These are phyloP conservation scores for Heterodera filipjevi DNA, from an alignment of 2,888 invertebrate species.

Conservation along the genomic window DNA sequence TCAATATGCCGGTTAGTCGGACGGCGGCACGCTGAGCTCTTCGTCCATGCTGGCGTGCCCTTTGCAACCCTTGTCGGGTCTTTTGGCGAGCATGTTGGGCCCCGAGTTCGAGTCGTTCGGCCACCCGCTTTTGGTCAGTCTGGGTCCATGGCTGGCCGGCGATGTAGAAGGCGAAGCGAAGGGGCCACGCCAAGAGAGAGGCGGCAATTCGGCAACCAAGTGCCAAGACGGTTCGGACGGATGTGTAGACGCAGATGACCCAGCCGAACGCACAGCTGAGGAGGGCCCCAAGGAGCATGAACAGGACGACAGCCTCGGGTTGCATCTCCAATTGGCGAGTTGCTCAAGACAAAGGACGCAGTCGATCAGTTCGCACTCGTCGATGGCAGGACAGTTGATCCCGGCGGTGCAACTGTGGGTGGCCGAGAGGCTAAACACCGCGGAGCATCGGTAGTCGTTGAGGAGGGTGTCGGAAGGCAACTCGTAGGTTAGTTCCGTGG, in stretches of 20 bases:
- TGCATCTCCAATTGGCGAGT: neutral
- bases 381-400: neutral
- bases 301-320: neutral
- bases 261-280: neutral
- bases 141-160: neutral
- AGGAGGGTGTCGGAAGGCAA: neutral
- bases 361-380: neutral
- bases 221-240: neutral
- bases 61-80: neutral
- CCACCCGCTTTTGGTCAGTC: too few relatives aligned
- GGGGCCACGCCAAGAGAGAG: neutral
- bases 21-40: neutral
- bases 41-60: neutral
- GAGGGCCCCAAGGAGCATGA: neutral
- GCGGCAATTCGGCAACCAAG: too few relatives aligned
- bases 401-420: too few relatives aligned
- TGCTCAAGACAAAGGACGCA: neutral
- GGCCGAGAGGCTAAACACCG: too few relatives aligned
- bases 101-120: too few relatives aligned
- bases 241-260: neutral
- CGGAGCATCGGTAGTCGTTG: neutral
- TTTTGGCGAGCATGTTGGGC: neutral
- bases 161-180: neutral
- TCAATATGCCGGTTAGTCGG: neutral
- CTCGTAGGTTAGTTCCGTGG: too few relatives aligned